A percentile compares a stretch with the other conserved stretches of the same genome.
Evolutionary conservation across 2,888 invertebrate species (phyloP).

Genomic region (Laspeyria flexula): DNA sequence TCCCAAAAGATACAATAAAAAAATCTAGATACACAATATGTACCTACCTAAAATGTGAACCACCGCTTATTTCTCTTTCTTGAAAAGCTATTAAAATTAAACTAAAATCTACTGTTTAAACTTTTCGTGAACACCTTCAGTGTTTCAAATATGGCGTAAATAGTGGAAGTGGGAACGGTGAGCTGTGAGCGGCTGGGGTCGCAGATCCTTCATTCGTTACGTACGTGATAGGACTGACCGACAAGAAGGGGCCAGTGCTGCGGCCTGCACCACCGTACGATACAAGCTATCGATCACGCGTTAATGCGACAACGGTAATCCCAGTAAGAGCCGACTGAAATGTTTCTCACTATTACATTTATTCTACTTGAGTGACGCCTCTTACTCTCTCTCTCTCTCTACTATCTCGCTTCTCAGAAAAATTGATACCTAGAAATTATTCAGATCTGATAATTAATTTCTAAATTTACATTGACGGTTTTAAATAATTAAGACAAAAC

Average conservation of each 20-base stretch:
- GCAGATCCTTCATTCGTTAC: constrained; percentile 65
- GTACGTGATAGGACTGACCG: constrained; percentile 65
- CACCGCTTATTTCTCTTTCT: too few species aligned
- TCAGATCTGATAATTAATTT: too few species aligned
- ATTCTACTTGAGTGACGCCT: constrained; percentile 36
- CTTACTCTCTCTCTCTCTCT: too few species aligned
- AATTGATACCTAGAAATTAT: too few species aligned
- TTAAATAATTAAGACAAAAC: too few species aligned
- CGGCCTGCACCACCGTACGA: constrained; percentile 39
- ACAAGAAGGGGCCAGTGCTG: constrained; percentile 51
- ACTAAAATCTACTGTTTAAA: neutral
- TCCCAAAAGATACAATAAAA: too few species aligned
- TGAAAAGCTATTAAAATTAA: too few species aligned
- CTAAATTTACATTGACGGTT: too few species aligned
- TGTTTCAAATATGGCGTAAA: constrained; percentile 28
- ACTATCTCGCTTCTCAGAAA: too few species aligned
- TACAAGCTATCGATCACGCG: constrained; percentile 62
- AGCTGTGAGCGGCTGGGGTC: constrained; percentile 52
- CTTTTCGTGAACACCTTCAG: constrained; percentile 9
- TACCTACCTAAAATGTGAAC: too few species aligned
- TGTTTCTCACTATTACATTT: constrained; percentile 28
- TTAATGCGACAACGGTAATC: constrained; percentile 65
- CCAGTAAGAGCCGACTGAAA: constrained; percentile 45
- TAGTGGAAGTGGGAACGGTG: constrained; percentile 14
- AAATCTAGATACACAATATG: too few species aligned